These are phyloP conservation scores for Austrolebias charrua DNA, from an alignment of 2,797 vertebrate species.

Conservation along the genomic window DNA sequence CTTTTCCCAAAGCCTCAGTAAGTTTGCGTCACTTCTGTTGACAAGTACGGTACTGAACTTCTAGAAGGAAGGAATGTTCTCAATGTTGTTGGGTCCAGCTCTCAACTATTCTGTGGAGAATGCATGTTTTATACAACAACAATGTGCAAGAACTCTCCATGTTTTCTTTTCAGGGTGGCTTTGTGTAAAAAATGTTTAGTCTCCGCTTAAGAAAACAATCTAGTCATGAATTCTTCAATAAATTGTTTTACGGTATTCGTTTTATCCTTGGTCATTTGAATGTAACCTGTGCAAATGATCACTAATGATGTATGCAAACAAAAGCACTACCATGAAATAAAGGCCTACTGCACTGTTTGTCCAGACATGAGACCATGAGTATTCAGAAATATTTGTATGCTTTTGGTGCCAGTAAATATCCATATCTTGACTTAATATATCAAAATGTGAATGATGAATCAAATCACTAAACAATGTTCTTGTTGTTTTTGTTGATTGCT, in stretches of 20 bases:
- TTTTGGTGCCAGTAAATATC: neutral
- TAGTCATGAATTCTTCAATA: constrained; percentile 48
- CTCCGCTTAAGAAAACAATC: constrained; percentile 30
- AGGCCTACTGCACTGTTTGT: constrained; percentile 83
- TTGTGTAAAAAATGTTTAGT: constrained; percentile 49
- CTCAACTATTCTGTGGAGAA: too few species aligned
- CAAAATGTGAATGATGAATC: too few species aligned
- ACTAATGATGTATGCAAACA: constrained; percentile 87
- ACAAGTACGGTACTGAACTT: neutral
- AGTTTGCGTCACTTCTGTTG: neutral
- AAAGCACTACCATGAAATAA: constrained; percentile 89
- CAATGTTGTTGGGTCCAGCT: too few species aligned
- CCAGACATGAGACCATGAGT: constrained; percentile 8
- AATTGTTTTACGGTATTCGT: constrained; percentile 65
- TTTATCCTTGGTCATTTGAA: constrained; percentile 74
- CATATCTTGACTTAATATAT: neutral
- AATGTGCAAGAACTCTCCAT: too few species aligned
- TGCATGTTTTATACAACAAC: too few species aligned
- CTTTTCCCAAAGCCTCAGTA: neutral
- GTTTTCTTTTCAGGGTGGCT: constrained; percentile 36
- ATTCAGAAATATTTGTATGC: neutral
- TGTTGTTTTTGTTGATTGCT: constrained; percentile 2
- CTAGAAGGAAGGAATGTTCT: constrained; percentile 10
- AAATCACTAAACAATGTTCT: constrained; percentile 3
- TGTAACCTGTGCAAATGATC: constrained; percentile 78